These are phyloP conservation scores for Temnothorax longispinosus DNA, from an alignment of 1,140 invertebrate genomes.

Conservation along the genomic window DNA sequence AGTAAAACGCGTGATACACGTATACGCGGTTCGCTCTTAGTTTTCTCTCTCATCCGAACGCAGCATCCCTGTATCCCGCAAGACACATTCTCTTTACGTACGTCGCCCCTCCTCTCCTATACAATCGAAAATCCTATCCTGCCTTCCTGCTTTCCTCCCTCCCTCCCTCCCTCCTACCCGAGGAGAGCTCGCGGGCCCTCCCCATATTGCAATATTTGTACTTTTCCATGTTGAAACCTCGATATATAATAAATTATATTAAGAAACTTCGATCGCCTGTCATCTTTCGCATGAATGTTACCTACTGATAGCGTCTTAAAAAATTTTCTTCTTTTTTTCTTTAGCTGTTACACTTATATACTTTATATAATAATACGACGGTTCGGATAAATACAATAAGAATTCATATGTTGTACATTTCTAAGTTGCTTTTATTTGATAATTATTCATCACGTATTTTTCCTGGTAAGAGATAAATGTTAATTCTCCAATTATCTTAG, in stretches of 20 bases:
- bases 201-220: slow-evolving; percentile 87
- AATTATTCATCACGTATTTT: neutral
- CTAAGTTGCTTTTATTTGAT: slow-evolving; percentile 50
- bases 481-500: neutral
- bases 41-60: slow-evolving; percentile 54
- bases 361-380: neutral
- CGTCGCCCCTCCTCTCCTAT: slow-evolving; percentile 70
- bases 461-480: neutral
- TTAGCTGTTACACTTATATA: neutral
- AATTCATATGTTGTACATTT: neutral
- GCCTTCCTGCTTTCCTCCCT: slow-evolving; percentile 72
- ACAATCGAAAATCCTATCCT: slow-evolving; percentile 59
- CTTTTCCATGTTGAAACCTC: slow-evolving; percentile 87
- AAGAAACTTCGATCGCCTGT: slow-evolving; percentile 83
- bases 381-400: neutral
- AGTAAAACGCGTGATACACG: slow-evolving; percentile 67
- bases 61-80: slow-evolving; percentile 48
- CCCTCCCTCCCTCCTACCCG: slow-evolving; percentile 84
- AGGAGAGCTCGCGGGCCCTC: slow-evolving; percentile 85
- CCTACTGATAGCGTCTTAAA: slow-evolving; percentile 8
- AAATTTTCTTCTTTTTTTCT: slow-evolving; percentile 2
- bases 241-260: slow-evolving; percentile 87
- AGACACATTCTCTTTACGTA: slow-evolving; percentile 65
- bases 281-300: slow-evolving; percentile 32
- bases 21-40: slow-evolving; percentile 63